phyloP scores from a whole-genome alignment of 2,113 vertebrate species.

The Progne subis region DNA sequence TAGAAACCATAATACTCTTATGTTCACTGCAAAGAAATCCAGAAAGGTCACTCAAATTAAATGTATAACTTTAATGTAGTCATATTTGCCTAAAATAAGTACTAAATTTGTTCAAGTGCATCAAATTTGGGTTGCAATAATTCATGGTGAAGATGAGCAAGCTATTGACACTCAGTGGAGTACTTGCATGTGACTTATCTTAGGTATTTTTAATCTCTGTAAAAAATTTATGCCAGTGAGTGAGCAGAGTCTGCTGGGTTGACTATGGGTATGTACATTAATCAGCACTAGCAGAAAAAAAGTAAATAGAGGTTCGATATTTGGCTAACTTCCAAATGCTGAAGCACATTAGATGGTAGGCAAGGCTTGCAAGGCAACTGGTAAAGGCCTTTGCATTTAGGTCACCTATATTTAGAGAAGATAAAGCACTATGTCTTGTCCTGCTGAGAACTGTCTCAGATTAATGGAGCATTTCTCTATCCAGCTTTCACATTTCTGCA shows the following conservation, averaged over 20 bases:
- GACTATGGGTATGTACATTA: background rate
- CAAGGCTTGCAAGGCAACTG: background rate
- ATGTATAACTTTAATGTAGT: background rate
- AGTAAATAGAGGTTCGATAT: background rate
- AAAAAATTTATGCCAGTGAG: background rate
- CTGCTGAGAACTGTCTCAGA: background rate
- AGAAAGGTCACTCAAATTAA: background rate
- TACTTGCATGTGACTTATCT: background rate
- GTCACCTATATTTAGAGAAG: slow-evolving; percentile 43
- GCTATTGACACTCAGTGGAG: background rate
- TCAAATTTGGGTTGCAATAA: background rate
- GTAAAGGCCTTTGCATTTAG: slow-evolving; percentile 13
- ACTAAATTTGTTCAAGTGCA: background rate
- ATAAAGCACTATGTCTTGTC: background rate
- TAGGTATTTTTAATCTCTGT: background rate
- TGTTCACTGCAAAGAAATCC: background rate
- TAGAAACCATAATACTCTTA: background rate
- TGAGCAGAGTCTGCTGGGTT: background rate
- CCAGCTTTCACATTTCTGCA: background rate
- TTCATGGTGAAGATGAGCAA: background rate
- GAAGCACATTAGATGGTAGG: background rate
- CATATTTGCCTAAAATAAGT: background rate
- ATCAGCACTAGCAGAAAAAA: background rate
- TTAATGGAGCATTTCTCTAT: slow-evolving; percentile 7
- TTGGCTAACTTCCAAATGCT: background rate